These are phyloP conservation scores for Pelobates cultripes DNA, from an alignment of 2,797 vertebrate genomes.

Conservation along the genomic window DNA sequence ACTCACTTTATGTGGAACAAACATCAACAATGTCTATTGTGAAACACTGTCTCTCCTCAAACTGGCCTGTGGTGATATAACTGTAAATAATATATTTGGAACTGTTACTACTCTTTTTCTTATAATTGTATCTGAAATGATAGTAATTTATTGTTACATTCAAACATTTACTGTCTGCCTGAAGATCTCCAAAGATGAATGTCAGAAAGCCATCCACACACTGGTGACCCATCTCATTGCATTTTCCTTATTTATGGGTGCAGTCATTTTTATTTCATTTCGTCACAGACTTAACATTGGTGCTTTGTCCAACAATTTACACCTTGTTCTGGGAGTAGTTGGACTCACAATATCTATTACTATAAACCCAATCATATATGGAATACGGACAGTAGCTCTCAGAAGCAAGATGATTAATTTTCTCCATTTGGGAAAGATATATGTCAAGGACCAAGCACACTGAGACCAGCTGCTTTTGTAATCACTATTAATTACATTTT, in stretches of 20 bases:
- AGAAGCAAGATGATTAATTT: slow-evolving; percentile 6
- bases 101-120: not conserved
- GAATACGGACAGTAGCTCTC: slow-evolving; percentile 28
- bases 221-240: slow-evolving; percentile 25
- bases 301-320: not conserved
- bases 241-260: slow-evolving; percentile 11
- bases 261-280: not conserved
- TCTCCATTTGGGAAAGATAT: not conserved
- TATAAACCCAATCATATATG: slow-evolving; percentile 38
- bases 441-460: too few species aligned
- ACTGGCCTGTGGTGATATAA: slow-evolving; percentile 13
- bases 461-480: too few species aligned
- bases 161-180: slow-evolving; percentile 21
- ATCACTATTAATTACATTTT: too few species aligned
- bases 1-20: slow-evolving; percentile 9
- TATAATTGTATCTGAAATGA: not conserved
- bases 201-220: slow-evolving; percentile 8
- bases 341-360: not conserved
- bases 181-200: not conserved
- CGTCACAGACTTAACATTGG: slow-evolving; percentile 11
- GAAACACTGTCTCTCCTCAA: slow-evolving; percentile 16
- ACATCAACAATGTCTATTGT: slow-evolving; percentile 12
- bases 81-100: slow-evolving; percentile 4
- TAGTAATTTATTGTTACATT: slow-evolving; percentile 14
- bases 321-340: not conserved